A percentile compares a stretch with the other conserved stretches of the same genome.
Conservation (phyloP, 2,113 vertebrate species). For the Thamnophis sirtalis region DNA sequence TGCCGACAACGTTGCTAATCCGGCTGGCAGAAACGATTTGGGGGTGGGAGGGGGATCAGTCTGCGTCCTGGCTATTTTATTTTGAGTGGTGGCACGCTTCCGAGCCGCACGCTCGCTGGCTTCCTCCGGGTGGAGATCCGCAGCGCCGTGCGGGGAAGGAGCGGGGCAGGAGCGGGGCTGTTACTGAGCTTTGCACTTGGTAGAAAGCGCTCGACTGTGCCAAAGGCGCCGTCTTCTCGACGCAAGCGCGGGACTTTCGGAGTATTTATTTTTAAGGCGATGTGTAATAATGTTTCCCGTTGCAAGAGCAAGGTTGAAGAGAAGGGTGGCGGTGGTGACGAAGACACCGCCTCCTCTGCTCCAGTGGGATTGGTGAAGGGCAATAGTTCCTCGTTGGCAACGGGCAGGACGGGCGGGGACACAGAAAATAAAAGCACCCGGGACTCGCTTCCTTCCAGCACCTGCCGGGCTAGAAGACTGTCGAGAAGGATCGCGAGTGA, state of each 20-base stretch:
- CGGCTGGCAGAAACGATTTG: neutral
- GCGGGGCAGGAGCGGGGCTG: neutral
- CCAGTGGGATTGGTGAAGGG: neutral
- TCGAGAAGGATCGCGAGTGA: neutral
- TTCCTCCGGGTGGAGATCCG: constrained; percentile 24
- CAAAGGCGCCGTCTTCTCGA: neutral
- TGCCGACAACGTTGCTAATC: neutral
- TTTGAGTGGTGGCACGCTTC: neutral
- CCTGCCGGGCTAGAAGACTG: neutral
- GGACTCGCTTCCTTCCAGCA: neutral
- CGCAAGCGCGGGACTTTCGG: neutral
- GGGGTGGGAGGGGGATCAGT: no score
- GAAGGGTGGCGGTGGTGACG: neutral
- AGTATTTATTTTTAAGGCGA: neutral
- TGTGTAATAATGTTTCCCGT: neutral
- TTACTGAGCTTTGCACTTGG: neutral
- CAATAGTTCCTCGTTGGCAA: constrained; percentile 37
- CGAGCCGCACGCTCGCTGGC: constrained; percentile 20
- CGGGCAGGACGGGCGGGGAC: neutral
- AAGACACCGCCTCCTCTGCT: neutral
- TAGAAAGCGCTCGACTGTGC: neutral
- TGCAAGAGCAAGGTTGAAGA: neutral
- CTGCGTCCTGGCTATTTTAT: neutral
- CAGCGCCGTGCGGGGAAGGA: neutral
- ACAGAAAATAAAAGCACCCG: constrained; percentile 38